These are phyloP conservation scores for Chloebia gouldiae DNA, from an alignment of 2,113 vertebrate genomes.

Conservation along the genomic window DNA sequence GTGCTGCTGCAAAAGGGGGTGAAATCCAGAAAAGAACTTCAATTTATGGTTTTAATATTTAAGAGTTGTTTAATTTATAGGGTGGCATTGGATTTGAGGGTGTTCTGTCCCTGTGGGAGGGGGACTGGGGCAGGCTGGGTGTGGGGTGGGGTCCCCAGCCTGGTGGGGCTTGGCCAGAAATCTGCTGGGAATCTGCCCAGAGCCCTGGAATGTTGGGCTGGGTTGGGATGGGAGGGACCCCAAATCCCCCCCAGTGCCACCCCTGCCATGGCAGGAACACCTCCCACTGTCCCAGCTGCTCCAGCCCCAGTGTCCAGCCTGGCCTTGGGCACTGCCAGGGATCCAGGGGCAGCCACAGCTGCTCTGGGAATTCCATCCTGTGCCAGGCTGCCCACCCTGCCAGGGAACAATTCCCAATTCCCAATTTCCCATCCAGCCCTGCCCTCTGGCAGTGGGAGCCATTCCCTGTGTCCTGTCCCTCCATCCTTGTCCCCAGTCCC, in stretches of 20 bases:
- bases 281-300: neutral
- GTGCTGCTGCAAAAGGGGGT: neutral
- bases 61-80: rapidly evolving
- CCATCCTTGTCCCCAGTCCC: neutral
- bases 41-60: neutral
- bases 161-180: neutral
- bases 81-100: neutral
- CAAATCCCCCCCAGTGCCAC: rapidly evolving
- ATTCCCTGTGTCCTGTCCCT: neutral
- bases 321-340: neutral
- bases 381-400: neutral
- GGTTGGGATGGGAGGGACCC: rapidly evolving
- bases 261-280: neutral
- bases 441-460: no score
- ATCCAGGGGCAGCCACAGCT: neutral
- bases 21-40: neutral
- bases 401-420: no score
- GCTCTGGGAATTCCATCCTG: neutral
- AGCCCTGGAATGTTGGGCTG: neutral
- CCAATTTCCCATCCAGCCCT: neutral
- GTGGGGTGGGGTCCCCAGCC: neutral
- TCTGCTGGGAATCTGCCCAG: neutral
- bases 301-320: neutral
- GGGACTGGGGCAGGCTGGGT: neutral
- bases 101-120: neutral